Base-by-base conservation (phyloP, 2,113 vertebrate species). In the Tylochromis polylepis region DNA sequence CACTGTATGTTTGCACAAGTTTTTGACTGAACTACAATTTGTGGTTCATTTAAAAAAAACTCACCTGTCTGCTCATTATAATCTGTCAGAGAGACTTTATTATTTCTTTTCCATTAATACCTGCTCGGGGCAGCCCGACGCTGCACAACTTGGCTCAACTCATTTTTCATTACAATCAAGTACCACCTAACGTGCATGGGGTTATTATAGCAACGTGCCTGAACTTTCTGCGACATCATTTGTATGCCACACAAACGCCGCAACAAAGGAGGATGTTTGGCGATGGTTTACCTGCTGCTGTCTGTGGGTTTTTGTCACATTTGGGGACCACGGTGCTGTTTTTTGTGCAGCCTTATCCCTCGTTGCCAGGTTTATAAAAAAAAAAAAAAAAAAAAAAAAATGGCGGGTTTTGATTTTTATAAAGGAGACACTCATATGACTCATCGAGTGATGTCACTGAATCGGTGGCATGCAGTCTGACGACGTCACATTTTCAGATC, bases 401-500 rank as follows among this genome's bases (percentile, higher is more conserved):
- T 36, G 31, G 59, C 0, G 18, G 3, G 36, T 62, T 62, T 62
- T 11, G 31, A 62, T 36, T 62, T 62, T 36, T 3, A 62, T 62
- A 5, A 36, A 0, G 31, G 31, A 62, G 59, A 62, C 31, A 0
- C 31, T 36, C 16, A 6, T 34, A 34, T 34, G 31, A 34, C 31
- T 34, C 31, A 34, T 34, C 31, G 6, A 34, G 31, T 34, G 31
- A 36, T 62, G 59, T 11, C 31, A n/a, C 20, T 36, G 1, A 34
- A 34, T 62, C 29, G 34, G 16, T 34, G 29, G 31, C 59, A 36
- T 62, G 59, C 31, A 34, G 59, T 34, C 59, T 34, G 59, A 36
- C 20, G 18, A 36, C 0, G 0, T 36, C 31, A 62, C 5, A 62
- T 62, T 36, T 20, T 62, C 5, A n/a, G 59, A 62, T 36, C 59